phyloP scores from a whole-genome alignment of 2,888 invertebrate genomes.

The Leucoma salicis region DNA sequence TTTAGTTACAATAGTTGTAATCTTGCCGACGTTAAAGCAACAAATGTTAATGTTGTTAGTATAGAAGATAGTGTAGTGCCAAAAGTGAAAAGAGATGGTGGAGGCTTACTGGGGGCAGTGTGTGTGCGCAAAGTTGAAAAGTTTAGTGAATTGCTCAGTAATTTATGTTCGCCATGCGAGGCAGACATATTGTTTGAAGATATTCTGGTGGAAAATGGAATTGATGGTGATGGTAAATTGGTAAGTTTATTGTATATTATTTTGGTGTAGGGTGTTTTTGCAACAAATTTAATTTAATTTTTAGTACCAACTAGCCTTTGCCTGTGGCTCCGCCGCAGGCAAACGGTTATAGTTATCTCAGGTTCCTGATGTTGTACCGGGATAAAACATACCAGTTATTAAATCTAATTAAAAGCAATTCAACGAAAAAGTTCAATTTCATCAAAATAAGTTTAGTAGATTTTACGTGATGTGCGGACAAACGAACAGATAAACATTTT shows the following conservation, averaged over 20 bases:
- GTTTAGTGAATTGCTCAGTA: conserved; percentile 78
- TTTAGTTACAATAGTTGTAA: conserved; percentile 57
- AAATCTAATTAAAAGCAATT: too few relatives aligned
- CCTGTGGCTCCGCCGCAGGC: too few relatives aligned
- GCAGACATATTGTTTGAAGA: conserved; percentile 75
- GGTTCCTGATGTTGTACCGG: too few relatives aligned
- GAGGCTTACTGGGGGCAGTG: conserved; percentile 68
- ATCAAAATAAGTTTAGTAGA: too few relatives aligned
- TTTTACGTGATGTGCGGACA: too few relatives aligned
- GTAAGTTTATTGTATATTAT: conserved; percentile 48
- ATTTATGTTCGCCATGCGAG: conserved; percentile 74
- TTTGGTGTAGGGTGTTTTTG: too few relatives aligned
- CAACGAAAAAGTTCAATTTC: too few relatives aligned
- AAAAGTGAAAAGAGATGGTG: conserved; percentile 63
- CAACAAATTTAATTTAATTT: too few relatives aligned
- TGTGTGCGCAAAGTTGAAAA: conserved; percentile 78
- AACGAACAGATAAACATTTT: too few relatives aligned
- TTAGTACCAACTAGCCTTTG: too few relatives aligned
- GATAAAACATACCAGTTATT: too few relatives aligned
- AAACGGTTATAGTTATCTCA: too few relatives aligned
- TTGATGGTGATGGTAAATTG: conserved; percentile 52
- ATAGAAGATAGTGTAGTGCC: conserved; percentile 67
- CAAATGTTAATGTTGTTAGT: conserved; percentile 46
- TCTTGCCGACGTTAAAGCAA: conserved; percentile 52
- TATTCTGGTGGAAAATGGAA: conserved; percentile 70